Conservation (phyloP, 2,113 vertebrate genomes). For the Promerops cafer region DNA sequence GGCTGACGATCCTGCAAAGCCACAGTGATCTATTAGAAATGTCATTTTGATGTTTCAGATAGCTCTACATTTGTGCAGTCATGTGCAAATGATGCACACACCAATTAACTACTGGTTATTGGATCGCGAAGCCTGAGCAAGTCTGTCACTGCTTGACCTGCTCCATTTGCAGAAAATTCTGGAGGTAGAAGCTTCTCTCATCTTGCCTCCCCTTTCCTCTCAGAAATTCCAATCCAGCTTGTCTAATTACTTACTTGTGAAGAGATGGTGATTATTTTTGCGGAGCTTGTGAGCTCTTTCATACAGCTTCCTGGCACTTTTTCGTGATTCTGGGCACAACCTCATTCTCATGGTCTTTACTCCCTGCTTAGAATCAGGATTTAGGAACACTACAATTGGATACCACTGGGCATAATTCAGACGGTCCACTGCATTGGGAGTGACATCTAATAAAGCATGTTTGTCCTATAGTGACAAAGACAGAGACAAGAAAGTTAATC, state of each 20-base stretch:
- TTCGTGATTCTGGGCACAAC: conserved; percentile 92
- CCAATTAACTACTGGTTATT: not conserved
- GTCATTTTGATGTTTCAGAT: not conserved
- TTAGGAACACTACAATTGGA: conserved; percentile 96
- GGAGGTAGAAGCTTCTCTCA: not conserved
- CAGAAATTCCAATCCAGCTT: not conserved
- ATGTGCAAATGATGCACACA: not conserved
- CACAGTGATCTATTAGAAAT: not conserved
- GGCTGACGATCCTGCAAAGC: not conserved
- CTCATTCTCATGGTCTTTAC: conserved; percentile 98
- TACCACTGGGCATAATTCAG: conserved; percentile 99
- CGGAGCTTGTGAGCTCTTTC: conserved; percentile 96
- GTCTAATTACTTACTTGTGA: conserved; percentile 85
- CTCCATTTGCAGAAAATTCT: not conserved
- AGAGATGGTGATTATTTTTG: conserved; percentile 98
- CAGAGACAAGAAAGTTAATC: not conserved
- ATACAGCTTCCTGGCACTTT: conserved; percentile 94
- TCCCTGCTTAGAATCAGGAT: conserved; percentile 96
- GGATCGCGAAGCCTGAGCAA: not conserved
- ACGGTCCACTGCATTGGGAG: conserved; percentile 96
- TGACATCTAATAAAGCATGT: conserved; percentile 95
- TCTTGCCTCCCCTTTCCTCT: not conserved
- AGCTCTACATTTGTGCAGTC: not conserved
- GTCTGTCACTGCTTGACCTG: not conserved
- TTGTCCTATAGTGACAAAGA: conserved; percentile 81